These are phyloP conservation scores for Stomatorhinus ivindoensis DNA, from an alignment of 2,113 vertebrate genomes.

Conservation along the genomic window DNA sequence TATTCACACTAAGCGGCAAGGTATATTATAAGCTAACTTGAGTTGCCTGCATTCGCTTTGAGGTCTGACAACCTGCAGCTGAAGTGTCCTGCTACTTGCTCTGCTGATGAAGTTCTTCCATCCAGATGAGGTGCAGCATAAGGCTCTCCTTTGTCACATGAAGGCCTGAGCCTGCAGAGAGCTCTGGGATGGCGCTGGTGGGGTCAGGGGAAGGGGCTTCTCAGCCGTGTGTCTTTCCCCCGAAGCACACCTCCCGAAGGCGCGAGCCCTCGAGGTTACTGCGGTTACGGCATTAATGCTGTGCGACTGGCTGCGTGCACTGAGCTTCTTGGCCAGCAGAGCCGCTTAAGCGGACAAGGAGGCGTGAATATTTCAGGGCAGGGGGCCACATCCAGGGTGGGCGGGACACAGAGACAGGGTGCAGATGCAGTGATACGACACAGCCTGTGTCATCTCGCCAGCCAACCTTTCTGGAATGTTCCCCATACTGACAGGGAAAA, in stretches of 20 bases:
- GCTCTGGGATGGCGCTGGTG: background rate
- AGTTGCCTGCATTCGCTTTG: background rate
- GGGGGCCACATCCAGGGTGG: background rate
- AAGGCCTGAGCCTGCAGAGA: background rate
- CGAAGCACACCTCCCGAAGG: background rate
- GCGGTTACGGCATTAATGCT: background rate
- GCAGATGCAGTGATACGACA: background rate
- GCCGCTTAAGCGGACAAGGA: background rate
- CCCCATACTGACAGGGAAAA: background rate
- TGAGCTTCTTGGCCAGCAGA: background rate
- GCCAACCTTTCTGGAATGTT: background rate
- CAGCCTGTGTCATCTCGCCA: background rate
- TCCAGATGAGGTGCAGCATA: background rate
- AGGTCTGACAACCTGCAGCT: background rate
- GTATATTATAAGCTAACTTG: background rate
- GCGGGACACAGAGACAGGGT: background rate
- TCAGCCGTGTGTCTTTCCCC: background rate
- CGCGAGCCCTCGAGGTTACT: background rate
- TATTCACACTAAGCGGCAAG: background rate
- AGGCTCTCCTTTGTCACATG: background rate
- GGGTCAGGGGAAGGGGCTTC: background rate
- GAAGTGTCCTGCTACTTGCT: background rate
- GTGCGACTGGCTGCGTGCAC: background rate
- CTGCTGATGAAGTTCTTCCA: background rate
- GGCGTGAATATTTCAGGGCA: background rate